Base-by-base conservation (phyloP, 2,797 vertebrate species). In the Sebastes taczanowskii region DNA sequence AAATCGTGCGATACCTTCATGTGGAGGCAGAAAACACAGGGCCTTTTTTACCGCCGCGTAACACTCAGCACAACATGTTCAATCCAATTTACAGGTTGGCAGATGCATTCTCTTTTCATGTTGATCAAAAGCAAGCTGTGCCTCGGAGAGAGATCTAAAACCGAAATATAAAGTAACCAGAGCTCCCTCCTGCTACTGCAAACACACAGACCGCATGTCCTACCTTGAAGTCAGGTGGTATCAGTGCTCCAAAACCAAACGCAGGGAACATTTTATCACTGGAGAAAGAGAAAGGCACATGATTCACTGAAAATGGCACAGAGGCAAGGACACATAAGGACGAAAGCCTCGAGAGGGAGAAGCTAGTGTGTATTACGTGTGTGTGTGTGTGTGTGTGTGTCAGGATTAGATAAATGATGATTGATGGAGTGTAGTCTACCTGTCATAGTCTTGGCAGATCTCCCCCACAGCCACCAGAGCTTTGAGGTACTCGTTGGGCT, bases 231-330 rank as follows among this genome's bases (percentile, higher is more conserved):
- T 99, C 98, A 61, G 99, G 98, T 18, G 99, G 99, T 96, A 99
- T 99, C 93, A 98, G 96, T 78, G 97, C 99, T 89, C 98, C 99
- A 71, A 99, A 99, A 84, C 99, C 98, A 92, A 99, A 99, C 4
- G 97, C 98, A 49, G 99, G 98, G 92, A 99, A 99, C 98, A 99
- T 99, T 97, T 99, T 99, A 96, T 99, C 99, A 92, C 99, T 99
- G 92, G 81, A 95, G 93, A 87, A 89, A 94, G 84, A 81, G 58
- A 56, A 73, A 82, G 60, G 79, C 32, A 71, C 11, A 18, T 13
- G 23, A 71, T 23, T 80, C 18, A 86, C 30, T 69, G 13, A 30
- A 68, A 81, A 71, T 42, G 67, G 42, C 3, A 49, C 32, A 74
- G 30, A 72, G 66, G 32, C 32, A 69, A 77, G 27, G 64, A 74